A percentile compares a stretch with the other conserved stretches of the same genome.
Conservation (phyloP, 2,888 invertebrate species). For the Drosophila stalkeri region DNA sequence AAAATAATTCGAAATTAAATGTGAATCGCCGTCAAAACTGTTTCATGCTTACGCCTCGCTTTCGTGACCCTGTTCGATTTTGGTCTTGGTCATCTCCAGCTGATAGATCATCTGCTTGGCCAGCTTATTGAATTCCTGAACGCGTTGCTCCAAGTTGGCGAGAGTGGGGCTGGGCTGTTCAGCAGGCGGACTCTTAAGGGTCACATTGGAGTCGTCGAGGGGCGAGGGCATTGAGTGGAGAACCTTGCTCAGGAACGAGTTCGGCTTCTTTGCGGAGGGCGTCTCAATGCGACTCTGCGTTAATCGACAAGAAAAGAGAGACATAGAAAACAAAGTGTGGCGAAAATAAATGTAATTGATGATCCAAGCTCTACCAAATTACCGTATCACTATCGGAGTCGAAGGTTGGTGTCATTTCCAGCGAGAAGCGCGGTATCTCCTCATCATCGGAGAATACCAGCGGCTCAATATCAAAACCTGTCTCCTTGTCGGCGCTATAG, state of each 20-base stretch:
- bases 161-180: slow-evolving; percentile 29
- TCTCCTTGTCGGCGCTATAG: slow-evolving; percentile 87
- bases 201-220: slow-evolving; percentile 78
- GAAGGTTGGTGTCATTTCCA: slow-evolving; percentile 85
- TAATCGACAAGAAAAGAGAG: slow-evolving; percentile 12
- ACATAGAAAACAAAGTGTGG: slow-evolving; percentile 24
- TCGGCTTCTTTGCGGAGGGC: slow-evolving; percentile 82
- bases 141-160: slow-evolving; percentile 82
- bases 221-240: slow-evolving; percentile 77
- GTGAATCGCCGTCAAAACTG: rapidly evolving
- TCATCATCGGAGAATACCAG: slow-evolving; percentile 88
- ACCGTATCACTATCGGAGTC: slow-evolving; percentile 85
- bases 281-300: slow-evolving; percentile 84
- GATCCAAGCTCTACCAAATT: slow-evolving; percentile 60
- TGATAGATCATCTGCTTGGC: slow-evolving; percentile 84
- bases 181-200: slow-evolving; percentile 71
- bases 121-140: slow-evolving; percentile 83
- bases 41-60: slow-evolving; percentile 78
- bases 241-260: slow-evolving; percentile 78
- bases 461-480: slow-evolving; percentile 86
- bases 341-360: slow-evolving; percentile 10
- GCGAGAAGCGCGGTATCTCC: slow-evolving; percentile 85
- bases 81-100: slow-evolving; percentile 82
- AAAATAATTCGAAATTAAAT: background rate
- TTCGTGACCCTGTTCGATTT: slow-evolving; percentile 82